Evolutionary conservation across 2,113 vertebrate species (phyloP).

Genomic region (Cathartes aura): DNA sequence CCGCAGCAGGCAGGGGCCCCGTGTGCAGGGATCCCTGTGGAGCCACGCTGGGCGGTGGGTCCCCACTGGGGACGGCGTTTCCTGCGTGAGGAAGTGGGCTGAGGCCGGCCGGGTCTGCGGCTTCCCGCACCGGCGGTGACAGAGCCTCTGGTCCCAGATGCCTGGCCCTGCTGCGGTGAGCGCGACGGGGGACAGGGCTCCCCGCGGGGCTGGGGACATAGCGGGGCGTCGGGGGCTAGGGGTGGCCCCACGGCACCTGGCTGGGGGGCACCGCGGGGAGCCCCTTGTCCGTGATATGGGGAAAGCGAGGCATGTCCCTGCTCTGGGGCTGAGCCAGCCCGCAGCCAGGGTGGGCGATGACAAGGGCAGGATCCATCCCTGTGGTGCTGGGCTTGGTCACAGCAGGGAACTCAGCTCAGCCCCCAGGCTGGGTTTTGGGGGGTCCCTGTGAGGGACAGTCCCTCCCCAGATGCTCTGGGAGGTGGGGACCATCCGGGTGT

Average conservation of each 20-base stretch:
- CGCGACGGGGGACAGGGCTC: not conserved
- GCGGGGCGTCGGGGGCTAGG: accelerated
- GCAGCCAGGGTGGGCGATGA: accelerated
- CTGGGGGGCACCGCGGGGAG: accelerated
- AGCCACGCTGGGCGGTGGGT: not conserved
- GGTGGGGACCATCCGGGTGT: accelerated
- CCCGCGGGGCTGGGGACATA: not conserved
- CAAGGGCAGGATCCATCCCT: not conserved
- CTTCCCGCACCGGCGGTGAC: not conserved
- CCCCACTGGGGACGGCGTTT: not conserved
- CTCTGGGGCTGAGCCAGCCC: not conserved
- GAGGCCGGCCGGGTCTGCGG: not conserved
- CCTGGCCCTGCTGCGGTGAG: not conserved
- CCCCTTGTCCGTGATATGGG: accelerated
- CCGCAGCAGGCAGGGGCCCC: not conserved
- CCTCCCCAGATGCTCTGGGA: not conserved
- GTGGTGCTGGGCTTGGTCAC: not conserved
- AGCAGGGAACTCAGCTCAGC: not conserved
- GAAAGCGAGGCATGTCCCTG: accelerated
- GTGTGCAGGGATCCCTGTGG: not conserved
- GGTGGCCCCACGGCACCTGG: not conserved
- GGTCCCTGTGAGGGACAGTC: not conserved
- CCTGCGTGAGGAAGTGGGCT: conserved; percentile 36
- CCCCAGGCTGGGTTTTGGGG: not conserved
- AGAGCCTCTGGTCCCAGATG: not conserved